Conservation (phyloP, 2,113 vertebrate genomes). For the Podiceps cristatus region DNA sequence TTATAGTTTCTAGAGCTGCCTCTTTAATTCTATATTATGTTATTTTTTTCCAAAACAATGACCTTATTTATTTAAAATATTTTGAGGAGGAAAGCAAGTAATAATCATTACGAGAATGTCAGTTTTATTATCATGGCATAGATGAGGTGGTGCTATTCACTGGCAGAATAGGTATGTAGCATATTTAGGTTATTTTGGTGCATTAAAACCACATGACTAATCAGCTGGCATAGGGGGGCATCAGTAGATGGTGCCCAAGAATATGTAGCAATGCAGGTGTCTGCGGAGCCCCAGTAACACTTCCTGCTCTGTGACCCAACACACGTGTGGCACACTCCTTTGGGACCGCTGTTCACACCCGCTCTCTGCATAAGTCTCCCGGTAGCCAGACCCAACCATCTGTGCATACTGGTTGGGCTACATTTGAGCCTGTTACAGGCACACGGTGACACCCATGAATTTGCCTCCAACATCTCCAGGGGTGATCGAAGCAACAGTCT, state of each 20-base stretch:
- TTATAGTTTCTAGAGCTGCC: not conserved
- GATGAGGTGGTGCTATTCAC: not conserved
- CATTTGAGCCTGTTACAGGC: no score
- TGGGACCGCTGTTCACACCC: no score
- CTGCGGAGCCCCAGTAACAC: not conserved
- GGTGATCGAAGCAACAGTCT: not conserved
- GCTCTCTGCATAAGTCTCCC: not conserved
- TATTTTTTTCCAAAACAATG: not conserved
- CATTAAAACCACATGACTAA: not conserved
- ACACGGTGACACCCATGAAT: accelerated
- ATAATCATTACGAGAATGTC: not conserved
- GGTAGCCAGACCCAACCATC: not conserved
- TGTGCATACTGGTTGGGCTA: no score
- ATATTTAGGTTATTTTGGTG: not conserved
- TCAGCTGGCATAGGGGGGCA: not conserved
- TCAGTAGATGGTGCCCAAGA: not conserved
- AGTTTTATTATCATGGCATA: not conserved
- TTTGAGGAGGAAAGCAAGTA: not conserved
- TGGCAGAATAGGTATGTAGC: not conserved
- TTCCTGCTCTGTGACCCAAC: not conserved
- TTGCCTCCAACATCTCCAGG: not conserved
- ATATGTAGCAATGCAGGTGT: accelerated
- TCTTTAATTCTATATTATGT: not conserved
- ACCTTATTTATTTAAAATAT: not conserved
- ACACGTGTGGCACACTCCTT: accelerated